Conservation (phyloP, 2,888 invertebrate genomes). For the Schizotus pectinicornis region DNA sequence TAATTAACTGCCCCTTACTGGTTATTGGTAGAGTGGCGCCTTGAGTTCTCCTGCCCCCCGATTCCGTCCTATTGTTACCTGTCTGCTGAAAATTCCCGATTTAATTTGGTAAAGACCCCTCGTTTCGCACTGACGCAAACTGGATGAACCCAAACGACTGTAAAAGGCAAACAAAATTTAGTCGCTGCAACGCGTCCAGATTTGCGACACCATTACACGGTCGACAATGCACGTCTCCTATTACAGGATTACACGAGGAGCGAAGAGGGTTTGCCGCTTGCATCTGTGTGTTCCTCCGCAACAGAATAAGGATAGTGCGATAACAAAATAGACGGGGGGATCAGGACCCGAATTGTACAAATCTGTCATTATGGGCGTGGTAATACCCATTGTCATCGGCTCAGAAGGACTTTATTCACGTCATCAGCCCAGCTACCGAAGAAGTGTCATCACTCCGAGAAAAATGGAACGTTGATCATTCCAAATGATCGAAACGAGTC, state of each 20-base stretch:
- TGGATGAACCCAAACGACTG: constrained; percentile 11
- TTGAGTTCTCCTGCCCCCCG: neutral
- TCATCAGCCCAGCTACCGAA: constrained; percentile 12
- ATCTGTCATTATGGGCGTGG: constrained; percentile 43
- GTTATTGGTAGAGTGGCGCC: too few relatives aligned
- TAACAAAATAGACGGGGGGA: constrained; percentile 28
- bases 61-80: neutral
- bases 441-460: neutral
- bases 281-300: constrained; percentile 26
- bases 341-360: constrained; percentile 36
- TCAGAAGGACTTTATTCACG: constrained; percentile 43
- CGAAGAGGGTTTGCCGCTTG: constrained; percentile 28
- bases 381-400: constrained; percentile 41
- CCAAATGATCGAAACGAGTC: too few relatives aligned
- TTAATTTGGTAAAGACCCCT: neutral
- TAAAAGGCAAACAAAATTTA: constrained; percentile 49
- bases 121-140: neutral
- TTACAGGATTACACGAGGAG: constrained; percentile 51
- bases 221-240: constrained; percentile 50
- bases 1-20: too few relatives aligned
- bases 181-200: constrained; percentile 45
- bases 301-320: constrained; percentile 29
- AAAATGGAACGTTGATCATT: too few relatives aligned
- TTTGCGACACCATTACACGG: constrained; percentile 54
- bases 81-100: neutral